Evolutionary conservation across 2,797 vertebrate species (phyloP), one percentile per base, ranked within the genome.

Genomic region (Xiphophorus birchmanni): DNA sequence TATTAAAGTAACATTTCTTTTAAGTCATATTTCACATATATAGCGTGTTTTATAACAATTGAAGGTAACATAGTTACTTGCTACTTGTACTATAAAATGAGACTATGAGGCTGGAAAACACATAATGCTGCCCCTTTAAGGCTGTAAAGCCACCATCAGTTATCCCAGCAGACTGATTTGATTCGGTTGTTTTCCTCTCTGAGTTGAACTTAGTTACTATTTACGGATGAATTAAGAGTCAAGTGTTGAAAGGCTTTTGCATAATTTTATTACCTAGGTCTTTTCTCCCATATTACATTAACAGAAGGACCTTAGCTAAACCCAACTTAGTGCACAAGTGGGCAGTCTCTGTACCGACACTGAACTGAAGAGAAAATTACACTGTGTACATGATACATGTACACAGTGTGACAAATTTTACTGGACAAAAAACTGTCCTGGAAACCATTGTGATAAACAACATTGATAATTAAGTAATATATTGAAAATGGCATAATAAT

Each of bases 111-210:
- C 17, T 21, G 50, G 21, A 52, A 52, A 52, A 52, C 50, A 1
- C 50, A 52, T 52, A 52, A 3, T 52, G 3, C 21, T 23, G 50
- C 21, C 50, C 50, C 26, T 71, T 23, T 45, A 45, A 71, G 65
- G 65, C 10, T 29, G 15, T 12, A 52, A 29, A 10, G 4, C 69
- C 15, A 23, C 60, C n/a, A 45, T 26, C 69, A 44, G 37, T 74
- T 69, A 2, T 82, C 13, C 40, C 56, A 58, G 44, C 7, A 78
- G 48, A 74, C 12, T 71, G 23, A 78, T 67, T 50, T 54, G 26
- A 71, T 71, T 60, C 11, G 50, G 54, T 10, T 44, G 67, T 78
- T 56, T 44, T 21, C 2, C 40, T 17, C 42, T 72, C 32, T 48
- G 50, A 29, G 37, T 50, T 21, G 56, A 29, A 73, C n/a, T 73